Conservation (phyloP, 2,797 vertebrate species). For the Bryconaethiops microstoma region DNA sequence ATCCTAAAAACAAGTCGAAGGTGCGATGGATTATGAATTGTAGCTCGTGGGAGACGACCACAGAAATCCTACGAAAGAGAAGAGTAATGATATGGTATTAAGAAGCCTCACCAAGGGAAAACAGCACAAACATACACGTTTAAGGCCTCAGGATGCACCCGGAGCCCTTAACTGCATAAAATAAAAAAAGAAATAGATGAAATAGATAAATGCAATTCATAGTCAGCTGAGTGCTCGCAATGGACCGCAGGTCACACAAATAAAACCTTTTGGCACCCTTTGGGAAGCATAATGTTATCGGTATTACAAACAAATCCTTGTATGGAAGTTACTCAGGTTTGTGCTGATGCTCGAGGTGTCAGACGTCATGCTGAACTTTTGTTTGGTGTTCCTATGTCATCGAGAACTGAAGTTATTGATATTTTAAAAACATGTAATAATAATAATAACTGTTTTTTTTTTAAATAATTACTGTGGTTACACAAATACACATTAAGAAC, state of each 20-base stretch:
- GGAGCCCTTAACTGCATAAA: neutral
- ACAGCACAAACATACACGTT: slow-evolving; percentile 10
- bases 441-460: no score
- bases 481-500: no score
- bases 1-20: neutral
- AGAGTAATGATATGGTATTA: slow-evolving; percentile 16
- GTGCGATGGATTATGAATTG: slow-evolving; percentile 47
- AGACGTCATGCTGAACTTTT: no score
- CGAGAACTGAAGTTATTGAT: no score
- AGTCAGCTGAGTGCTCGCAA: neutral
- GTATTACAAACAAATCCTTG: neutral
- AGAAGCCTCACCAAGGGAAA: slow-evolving; percentile 21
- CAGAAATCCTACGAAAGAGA: slow-evolving; percentile 20
- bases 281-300: neutral
- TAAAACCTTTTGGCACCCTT: neutral
- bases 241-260: neutral
- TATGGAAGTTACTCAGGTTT: no score
- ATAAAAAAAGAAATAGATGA: neutral
- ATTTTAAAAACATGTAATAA: no score
- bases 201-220: neutral
- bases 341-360: no score
- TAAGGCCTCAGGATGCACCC: slow-evolving; percentile 8
- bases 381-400: no score
- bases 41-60: slow-evolving; percentile 33
- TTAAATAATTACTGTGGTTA: no score